Evolutionary conservation across 35 echinoderm and acorn worm genomes (phyloP), one percentile per base, ranked within the genome.

Genomic region (Hemicentrotus pulcherrimus): DNA sequence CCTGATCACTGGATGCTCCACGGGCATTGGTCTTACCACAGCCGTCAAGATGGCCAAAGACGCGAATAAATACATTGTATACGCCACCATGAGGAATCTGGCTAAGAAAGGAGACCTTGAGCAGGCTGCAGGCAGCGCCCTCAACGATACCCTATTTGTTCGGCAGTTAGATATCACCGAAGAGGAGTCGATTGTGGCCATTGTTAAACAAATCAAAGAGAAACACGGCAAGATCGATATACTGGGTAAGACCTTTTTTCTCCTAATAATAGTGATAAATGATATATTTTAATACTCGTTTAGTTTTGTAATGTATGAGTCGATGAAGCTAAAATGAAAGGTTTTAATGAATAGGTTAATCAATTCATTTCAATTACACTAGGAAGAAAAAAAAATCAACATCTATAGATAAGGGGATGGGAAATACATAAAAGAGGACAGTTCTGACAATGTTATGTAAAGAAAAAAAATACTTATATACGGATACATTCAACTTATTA

Each of bases 81-180:
- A 94, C 85, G 97, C 95, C 15, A 96, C 97, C 46, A 97, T 97
- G 97, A 88, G 95, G 94, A 97, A 97, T 47, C 95, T 97, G 46
- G 46, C 47, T 9, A 96, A 96, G 46, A 94, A 87, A 30, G 94
- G 32, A 46, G 88, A 52, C 32, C 89, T 97, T 31, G 95, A 97
- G 86, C 46, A 96, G 31, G 95, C 93, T 32, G 86, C 95, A 11
- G 93, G 95, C 15, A 94, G 91, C 59, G 65, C 94, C 47, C 94
- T 97, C 46, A 95, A 97, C 78, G 94, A 96, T n/a, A 94, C 97
- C 5, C 95, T 97, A 2, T 97, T 97, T 92, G 70, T 97, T 88
- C 31, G 94, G 47, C 86, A 97, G 93, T 94, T 97, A 46, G 97
- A 97, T 52, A 91, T 97, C 41, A 94, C 86, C 11, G 95, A 96